Conservation (phyloP, 2,888 invertebrate genomes). For the Strigamia transsilvanica region DNA sequence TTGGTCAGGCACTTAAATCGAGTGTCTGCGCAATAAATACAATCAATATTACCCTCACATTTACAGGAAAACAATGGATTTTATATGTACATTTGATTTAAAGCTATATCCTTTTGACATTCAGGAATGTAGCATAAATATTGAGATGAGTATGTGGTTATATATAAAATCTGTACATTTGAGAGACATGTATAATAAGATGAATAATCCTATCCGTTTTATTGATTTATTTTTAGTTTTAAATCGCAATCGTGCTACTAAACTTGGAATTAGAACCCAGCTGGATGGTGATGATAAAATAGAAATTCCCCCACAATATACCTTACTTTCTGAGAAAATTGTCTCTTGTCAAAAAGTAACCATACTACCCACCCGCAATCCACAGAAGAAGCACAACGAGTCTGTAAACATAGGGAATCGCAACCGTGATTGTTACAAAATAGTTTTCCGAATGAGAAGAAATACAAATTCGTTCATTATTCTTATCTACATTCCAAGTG, state of each 20-base stretch:
- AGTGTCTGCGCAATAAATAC: too few species aligned
- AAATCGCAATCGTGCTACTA: background rate
- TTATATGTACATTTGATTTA: background rate
- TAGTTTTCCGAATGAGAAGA: background rate
- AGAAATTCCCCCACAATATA: background rate
- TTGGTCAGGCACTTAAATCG: too few species aligned
- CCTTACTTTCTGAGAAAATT: background rate
- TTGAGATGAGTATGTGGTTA: background rate
- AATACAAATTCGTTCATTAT: conserved; percentile 24
- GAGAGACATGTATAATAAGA: background rate
- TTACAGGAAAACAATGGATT: conserved; percentile 32
- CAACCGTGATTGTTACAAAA: background rate
- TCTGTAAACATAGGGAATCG: background rate
- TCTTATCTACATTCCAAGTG: conserved; percentile 23
- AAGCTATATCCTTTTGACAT: background rate
- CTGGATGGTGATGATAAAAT: background rate
- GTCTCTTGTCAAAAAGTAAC: background rate
- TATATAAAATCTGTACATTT: background rate
- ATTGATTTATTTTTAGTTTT: background rate
- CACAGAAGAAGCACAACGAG: too few species aligned
- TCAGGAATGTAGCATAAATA: background rate
- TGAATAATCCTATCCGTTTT: background rate
- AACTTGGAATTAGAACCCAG: background rate
- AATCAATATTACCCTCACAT: background rate
- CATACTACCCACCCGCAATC: too few species aligned